Percentiles rank a stretch among this genome's conserved stretches.
These are phyloP conservation scores for Gorilla gorilla DNA, from an alignment of 2,113 vertebrate genomes.

Conservation along the genomic window DNA sequence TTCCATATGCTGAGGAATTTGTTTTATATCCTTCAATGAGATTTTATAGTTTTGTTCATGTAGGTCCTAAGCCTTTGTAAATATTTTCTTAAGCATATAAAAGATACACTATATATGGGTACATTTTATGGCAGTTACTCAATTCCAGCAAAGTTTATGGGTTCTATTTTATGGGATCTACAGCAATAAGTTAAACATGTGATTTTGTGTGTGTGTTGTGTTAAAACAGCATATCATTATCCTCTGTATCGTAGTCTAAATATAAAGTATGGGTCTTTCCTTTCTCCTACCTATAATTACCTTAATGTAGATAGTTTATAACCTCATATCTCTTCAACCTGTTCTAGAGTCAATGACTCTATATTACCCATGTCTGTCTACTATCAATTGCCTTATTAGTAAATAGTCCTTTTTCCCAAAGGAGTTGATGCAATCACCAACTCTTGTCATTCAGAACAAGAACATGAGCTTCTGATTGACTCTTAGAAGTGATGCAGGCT, in stretches of 20 bases:
- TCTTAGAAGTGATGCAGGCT: not conserved
- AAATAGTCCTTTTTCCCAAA: not conserved
- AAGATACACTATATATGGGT: not conserved
- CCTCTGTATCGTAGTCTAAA: not conserved
- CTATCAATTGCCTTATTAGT: not conserved
- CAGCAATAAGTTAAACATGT: not conserved
- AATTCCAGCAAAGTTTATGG: not conserved
- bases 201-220: not conserved
- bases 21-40: not conserved
- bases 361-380: not conserved
- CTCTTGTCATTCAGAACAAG: not conserved
- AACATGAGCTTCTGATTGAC: not conserved
- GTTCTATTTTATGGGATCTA: not conserved
- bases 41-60: not conserved
- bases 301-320: not conserved
- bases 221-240: not conserved
- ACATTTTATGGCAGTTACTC: not conserved
- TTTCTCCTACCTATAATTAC: not conserved
- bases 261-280: not conserved
- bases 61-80: slow-evolving; percentile 20
- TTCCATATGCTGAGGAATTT: slow-evolving; percentile 18
- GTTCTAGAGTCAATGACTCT: not conserved
- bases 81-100: not conserved
- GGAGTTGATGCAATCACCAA: not conserved
- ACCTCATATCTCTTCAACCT: not conserved